Evolutionary conservation across 2,113 vertebrate genomes (phyloP).

Genomic region (Marcusenius ussheri): DNA sequence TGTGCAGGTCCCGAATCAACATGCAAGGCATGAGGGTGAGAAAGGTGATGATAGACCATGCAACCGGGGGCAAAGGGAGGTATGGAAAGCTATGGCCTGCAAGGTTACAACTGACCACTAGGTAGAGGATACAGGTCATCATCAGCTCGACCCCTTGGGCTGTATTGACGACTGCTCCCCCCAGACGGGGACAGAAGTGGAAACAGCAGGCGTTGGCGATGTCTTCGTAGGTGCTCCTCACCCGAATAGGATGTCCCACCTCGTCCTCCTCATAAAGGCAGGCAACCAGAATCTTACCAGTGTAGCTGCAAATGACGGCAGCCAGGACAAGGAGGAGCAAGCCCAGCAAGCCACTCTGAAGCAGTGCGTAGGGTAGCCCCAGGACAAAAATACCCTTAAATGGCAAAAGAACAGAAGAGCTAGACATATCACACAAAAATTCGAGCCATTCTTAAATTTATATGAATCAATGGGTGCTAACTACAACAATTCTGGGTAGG

Average conservation of each 20-base stretch:
- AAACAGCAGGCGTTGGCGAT: slow-evolving; percentile 59
- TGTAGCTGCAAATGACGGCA: slow-evolving; percentile 66
- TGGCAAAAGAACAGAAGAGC: slow-evolving; percentile 16
- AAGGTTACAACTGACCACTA: slow-evolving; percentile 65
- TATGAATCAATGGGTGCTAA: neutral
- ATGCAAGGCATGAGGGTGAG: slow-evolving; percentile 61
- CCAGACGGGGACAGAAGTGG: slow-evolving; percentile 53
- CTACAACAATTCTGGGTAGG: neutral
- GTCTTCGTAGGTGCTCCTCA: slow-evolving; percentile 64
- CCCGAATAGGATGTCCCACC: slow-evolving; percentile 45
- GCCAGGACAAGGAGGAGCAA: slow-evolving; percentile 61
- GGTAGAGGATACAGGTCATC: slow-evolving; percentile 74
- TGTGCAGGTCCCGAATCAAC: slow-evolving; percentile 65
- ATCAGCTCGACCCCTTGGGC: slow-evolving; percentile 65
- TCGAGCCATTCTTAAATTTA: slow-evolving; percentile 24
- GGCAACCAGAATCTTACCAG: slow-evolving; percentile 63
- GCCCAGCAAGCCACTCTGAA: slow-evolving; percentile 63
- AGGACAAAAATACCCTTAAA: slow-evolving; percentile 68
- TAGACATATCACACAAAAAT: neutral
- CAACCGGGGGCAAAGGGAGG: slow-evolving; percentile 49
- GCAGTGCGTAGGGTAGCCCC: slow-evolving; percentile 63
- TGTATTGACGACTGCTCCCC: slow-evolving; percentile 51
- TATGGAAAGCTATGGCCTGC: slow-evolving; percentile 58
- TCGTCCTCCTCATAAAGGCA: slow-evolving; percentile 67
- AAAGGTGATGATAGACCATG: slow-evolving; percentile 60